Evolutionary conservation across 2,888 invertebrate species (phyloP).

Genomic region (Cosmia trapezina): DNA sequence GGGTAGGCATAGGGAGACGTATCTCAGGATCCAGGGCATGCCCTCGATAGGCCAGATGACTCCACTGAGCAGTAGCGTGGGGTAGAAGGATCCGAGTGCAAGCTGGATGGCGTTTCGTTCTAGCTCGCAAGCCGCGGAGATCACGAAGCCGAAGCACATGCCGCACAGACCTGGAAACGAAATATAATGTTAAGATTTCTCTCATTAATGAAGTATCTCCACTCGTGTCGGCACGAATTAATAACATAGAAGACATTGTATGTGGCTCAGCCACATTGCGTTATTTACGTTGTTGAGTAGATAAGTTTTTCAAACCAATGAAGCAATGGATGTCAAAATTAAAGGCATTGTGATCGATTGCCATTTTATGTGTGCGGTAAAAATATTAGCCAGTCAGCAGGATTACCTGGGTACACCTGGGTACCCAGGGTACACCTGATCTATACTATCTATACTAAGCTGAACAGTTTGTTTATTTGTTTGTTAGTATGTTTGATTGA

Average conservation of each 20-base stretch:
- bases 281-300: too few species aligned
- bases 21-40: constrained; percentile 96
- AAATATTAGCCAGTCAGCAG: neutral
- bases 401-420: too few species aligned
- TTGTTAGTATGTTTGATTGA: too few species aligned
- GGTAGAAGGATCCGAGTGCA: constrained; percentile 98
- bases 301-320: too few species aligned
- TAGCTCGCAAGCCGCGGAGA: constrained; percentile 97
- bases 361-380: too few species aligned
- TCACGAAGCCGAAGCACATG: constrained; percentile 99
- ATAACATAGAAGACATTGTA: too few species aligned
- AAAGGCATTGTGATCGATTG: too few species aligned
- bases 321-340: too few species aligned
- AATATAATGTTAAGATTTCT: neutral
- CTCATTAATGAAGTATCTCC: neutral
- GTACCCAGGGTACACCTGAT: neutral
- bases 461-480: too few species aligned
- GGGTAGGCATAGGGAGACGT: constrained; percentile 95
- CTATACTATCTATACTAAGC: too few species aligned
- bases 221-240: neutral
- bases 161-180: constrained; percentile 93
- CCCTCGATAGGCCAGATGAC: constrained; percentile 99
- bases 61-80: constrained; percentile 97
- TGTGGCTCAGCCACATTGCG: too few species aligned
- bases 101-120: constrained; percentile 98